Conservation (phyloP, 2,888 invertebrate genomes). For the Eumacrocentrus americanus region DNA sequence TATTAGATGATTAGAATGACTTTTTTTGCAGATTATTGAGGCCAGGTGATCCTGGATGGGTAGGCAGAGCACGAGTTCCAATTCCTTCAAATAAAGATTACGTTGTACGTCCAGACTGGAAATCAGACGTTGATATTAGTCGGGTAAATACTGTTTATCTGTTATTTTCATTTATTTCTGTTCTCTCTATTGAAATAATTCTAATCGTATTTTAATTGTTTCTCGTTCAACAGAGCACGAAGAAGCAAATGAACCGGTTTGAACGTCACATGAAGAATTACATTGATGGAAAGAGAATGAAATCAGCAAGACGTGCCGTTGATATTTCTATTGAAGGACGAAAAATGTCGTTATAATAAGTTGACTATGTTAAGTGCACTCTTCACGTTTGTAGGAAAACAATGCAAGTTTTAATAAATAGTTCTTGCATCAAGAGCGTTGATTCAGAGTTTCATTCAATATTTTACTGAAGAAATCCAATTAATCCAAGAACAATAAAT, state of each 20-base stretch:
- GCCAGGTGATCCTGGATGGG: conserved; percentile 96
- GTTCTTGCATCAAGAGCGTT: neutral
- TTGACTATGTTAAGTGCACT: neutral
- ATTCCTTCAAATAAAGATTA: conserved; percentile 96
- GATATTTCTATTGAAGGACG: conserved; percentile 96
- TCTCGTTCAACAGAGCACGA: conserved; percentile 74
- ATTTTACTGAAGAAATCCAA: neutral
- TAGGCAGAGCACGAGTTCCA: conserved; percentile 93
- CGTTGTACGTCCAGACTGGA: conserved; percentile 91
- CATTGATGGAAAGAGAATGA: conserved; percentile 81
- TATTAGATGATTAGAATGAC: conserved; percentile 5
- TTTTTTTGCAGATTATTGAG: conserved; percentile 68
- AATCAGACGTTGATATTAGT: conserved; percentile 85
- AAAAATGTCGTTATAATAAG: conserved; percentile 91
- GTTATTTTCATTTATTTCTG: no score
- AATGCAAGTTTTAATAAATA: neutral
- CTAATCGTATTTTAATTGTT: conserved; percentile 35
- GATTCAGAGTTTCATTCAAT: neutral
- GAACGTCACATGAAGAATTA: conserved; percentile 93
- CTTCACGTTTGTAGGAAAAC: no score
- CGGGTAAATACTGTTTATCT: conserved; percentile 64
- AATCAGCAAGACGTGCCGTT: conserved; percentile 83
- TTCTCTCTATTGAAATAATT: neutral
- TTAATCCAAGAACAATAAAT: no score
- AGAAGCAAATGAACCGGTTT: conserved; percentile 86